These are phyloP conservation scores for Pectinophora gossypiella DNA, from an alignment of 1,140 invertebrate species.

Conservation along the genomic window DNA sequence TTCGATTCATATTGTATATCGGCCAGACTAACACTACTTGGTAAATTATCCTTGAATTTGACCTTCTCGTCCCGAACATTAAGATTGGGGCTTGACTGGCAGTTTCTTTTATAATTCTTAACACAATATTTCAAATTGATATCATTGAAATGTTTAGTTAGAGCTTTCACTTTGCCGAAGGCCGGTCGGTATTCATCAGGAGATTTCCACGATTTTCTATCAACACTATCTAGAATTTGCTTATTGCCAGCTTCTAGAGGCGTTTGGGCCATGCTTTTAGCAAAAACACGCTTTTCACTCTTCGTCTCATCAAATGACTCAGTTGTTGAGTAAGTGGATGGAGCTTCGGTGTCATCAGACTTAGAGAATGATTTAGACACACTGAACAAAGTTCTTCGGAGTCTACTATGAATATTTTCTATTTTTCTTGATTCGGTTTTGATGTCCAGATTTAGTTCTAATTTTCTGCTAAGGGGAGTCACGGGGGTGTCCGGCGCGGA, in stretches of 20 bases:
- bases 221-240: conserved; percentile 52
- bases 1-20: conserved; percentile 54
- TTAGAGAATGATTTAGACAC: conserved; percentile 53
- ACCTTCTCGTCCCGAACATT: conserved; percentile 31
- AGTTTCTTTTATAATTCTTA: conserved; percentile 65
- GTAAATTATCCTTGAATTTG: conserved; percentile 34
- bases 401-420: conserved; percentile 42
- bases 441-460: conserved; percentile 44
- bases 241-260: conserved; percentile 31
- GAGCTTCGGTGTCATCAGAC: conserved; percentile 53
- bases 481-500: conserved; percentile 14
- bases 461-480: conserved; percentile 21
- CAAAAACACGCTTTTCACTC: conserved; percentile 9
- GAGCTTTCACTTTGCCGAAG: conserved; percentile 78
- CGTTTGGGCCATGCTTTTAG: conserved; percentile 19
- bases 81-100: conserved; percentile 71
- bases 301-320: conserved; percentile 45
- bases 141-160: conserved; percentile 79
- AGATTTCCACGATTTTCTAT: conserved; percentile 78
- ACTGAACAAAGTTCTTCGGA: conserved; percentile 47
- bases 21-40: conserved; percentile 53
- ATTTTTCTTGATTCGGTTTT: conserved; percentile 42
- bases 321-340: conserved; percentile 51
- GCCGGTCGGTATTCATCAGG: conserved; percentile 78
- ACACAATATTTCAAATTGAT: conserved; percentile 67